phyloP scores from a whole-genome alignment of 92 coral and sea anemone species.

The Phenganax subtilis region DNA sequence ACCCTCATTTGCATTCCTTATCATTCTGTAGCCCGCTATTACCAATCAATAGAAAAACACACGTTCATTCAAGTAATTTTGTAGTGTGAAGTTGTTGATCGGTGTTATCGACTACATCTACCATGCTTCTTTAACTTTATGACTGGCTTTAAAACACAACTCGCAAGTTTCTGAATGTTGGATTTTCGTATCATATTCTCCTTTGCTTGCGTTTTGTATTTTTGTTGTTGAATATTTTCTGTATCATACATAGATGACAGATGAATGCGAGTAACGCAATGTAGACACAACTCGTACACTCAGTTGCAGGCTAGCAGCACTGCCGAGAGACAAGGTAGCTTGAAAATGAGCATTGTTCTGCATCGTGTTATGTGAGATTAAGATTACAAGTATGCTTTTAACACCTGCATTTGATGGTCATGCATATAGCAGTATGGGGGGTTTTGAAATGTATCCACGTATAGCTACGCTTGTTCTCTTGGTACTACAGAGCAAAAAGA shows the following conservation, averaged over 20 bases:
- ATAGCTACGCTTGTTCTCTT: too few relatives aligned
- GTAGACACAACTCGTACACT: neutral
- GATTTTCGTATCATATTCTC: neutral
- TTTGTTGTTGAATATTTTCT: conserved; percentile 29
- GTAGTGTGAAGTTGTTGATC: conserved; percentile 16
- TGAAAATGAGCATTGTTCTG: too few relatives aligned
- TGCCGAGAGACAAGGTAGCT: too few relatives aligned
- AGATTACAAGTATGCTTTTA: too few relatives aligned
- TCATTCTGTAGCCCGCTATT: neutral
- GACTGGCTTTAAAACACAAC: neutral
- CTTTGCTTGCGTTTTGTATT: neutral
- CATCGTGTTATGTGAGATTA: too few relatives aligned
- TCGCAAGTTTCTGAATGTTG: neutral
- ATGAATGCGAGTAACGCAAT: conserved; percentile 9
- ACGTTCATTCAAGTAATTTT: conserved; percentile 14
- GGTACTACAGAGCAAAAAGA: too few relatives aligned
- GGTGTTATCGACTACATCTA: neutral
- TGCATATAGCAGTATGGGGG: too few relatives aligned
- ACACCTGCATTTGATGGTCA: too few relatives aligned
- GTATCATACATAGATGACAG: conserved; percentile 36
- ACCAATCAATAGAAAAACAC: conserved; percentile 12
- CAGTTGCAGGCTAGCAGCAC: neutral
- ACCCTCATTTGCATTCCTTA: conserved; percentile 16
- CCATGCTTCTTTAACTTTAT: neutral
- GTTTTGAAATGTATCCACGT: too few relatives aligned